phyloP scores from a whole-genome alignment of 2,888 invertebrate genomes.

The Apoda limacodes region DNA sequence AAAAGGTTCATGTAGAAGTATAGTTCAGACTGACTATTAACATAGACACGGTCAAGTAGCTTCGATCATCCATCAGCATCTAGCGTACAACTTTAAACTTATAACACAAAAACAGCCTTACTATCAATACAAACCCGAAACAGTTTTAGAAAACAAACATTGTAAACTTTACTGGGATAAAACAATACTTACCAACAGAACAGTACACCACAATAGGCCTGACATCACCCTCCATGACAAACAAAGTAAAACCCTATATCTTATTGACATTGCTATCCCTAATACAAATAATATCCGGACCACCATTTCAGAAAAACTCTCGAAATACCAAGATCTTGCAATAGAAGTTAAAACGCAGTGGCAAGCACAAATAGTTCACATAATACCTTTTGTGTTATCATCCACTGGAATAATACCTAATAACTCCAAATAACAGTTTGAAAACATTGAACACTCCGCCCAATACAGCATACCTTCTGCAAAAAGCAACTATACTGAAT shows the following conservation, averaged over 20 bases:
- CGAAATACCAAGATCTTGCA: too few relatives aligned
- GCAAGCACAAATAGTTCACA: not conserved
- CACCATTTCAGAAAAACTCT: constrained; percentile 1
- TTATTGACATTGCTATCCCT: too few relatives aligned
- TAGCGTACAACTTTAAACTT: too few relatives aligned
- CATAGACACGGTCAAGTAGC: too few relatives aligned
- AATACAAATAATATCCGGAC: too few relatives aligned
- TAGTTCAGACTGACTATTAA: constrained; percentile 9
- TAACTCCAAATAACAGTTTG: too few relatives aligned
- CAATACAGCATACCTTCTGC: not conserved
- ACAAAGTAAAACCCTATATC: not conserved
- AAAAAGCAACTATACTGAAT: constrained; percentile 1
- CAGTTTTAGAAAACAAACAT: too few relatives aligned
- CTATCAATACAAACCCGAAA: constrained; percentile 1
- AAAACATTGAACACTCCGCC: not conserved
- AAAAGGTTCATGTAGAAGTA: constrained; percentile 6
- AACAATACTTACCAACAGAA: constrained; percentile 5
- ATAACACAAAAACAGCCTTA: constrained; percentile 7
- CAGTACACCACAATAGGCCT: constrained; percentile 4
- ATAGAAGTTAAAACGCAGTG: not conserved
- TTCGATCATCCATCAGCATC: too few relatives aligned
- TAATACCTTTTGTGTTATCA: constrained; percentile 1
- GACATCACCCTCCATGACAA: constrained; percentile 1
- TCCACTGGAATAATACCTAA: constrained; percentile 1
- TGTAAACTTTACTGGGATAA: constrained; percentile 4